Evolutionary conservation across 1,140 invertebrate species (phyloP).

Genomic region (Drosophila navojoa): DNA sequence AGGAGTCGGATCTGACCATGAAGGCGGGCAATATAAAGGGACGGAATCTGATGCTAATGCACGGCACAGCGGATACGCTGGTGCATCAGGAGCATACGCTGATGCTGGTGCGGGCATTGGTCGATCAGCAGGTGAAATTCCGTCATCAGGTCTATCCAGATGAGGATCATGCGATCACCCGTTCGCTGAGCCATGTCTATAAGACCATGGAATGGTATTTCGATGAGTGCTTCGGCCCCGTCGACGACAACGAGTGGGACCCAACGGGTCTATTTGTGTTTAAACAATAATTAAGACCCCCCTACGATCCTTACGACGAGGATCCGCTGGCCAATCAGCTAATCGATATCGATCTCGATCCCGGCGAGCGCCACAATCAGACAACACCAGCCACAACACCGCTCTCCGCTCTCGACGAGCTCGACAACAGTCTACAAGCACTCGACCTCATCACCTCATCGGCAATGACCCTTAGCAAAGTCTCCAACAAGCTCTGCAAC

Average conservation of each 20-base stretch:
- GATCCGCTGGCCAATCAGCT: constrained; percentile 76
- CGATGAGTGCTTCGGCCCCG: constrained; percentile 91
- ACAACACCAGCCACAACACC: constrained; percentile 47
- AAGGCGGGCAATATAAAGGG: constrained; percentile 87
- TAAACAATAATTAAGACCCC: constrained; percentile 83
- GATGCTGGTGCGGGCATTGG: constrained; percentile 90
- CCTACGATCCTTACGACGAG: constrained; percentile 80
- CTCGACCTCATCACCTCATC: constrained; percentile 71
- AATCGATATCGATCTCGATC: constrained; percentile 65
- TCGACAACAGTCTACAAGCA: constrained; percentile 64
- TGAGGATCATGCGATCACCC: constrained; percentile 89
- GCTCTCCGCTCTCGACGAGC: constrained; percentile 65
- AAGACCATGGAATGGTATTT: constrained; percentile 93
- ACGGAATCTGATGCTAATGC: constrained; percentile 88
- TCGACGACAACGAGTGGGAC: constrained; percentile 90
- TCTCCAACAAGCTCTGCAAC: constrained; percentile 68
- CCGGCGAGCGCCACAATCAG: constrained; percentile 42
- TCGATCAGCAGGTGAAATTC: constrained; percentile 90
- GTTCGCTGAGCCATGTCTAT: constrained; percentile 90
- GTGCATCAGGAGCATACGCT: constrained; percentile 94
- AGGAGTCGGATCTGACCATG: constrained; percentile 89
- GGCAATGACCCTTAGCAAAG: constrained; percentile 69
- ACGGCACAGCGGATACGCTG: constrained; percentile 91
- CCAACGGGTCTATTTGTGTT: constrained; percentile 83
- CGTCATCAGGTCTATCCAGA: constrained; percentile 93